Evolutionary conservation across 2,888 invertebrate genomes (phyloP), one percentile per base, ranked within the genome.

Genomic region (Eristalinus sepulchralis): DNA sequence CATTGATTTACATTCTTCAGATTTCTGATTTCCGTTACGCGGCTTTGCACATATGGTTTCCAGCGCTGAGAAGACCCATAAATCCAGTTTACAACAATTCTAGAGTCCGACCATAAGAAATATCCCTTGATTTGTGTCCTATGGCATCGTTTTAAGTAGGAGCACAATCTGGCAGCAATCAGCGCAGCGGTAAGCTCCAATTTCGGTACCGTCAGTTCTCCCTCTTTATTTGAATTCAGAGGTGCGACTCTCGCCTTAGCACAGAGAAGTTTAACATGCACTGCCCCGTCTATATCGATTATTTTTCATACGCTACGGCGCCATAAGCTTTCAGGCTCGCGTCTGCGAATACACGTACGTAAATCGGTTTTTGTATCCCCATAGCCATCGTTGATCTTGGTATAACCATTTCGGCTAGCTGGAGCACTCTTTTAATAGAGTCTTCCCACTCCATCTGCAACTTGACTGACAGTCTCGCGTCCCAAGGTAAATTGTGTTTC

Each of bases 201-300:
- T 11, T 67, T 76, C 13, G 67, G 67, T 11, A 68, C 24, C 0
- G 60, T 60, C 0, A 68, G 17, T 9, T 62, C 62, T 1, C 62
- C 34, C 1, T 34, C 31, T 0, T 60, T 60, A 34, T 68, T 47
- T 13, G 34, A 24, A 13, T 13, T 76, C 17, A 76, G 13, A 22
- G 33, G 67, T 8, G 67, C 60, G 9, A 76, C 34, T 53, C 76
- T 24, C 5, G 13, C 24, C n/a, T 66, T 76, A 17, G 66, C 66
- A 17, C 57, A 76, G 5, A 67, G 22, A 13, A 55, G 55, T 11
- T 20, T 34, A 13, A 57, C 34, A 0, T 34, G 4, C 1, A 8
- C 34, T 9, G 4, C 6, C 1, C 34, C 10, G 1, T 34, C 6
- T 10, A 8, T 1, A 34, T 34, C 9, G 1, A 34, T 9, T 1